Evolutionary conservation across 2,113 vertebrate genomes (phyloP).

Genomic region (Rhea pennata): DNA sequence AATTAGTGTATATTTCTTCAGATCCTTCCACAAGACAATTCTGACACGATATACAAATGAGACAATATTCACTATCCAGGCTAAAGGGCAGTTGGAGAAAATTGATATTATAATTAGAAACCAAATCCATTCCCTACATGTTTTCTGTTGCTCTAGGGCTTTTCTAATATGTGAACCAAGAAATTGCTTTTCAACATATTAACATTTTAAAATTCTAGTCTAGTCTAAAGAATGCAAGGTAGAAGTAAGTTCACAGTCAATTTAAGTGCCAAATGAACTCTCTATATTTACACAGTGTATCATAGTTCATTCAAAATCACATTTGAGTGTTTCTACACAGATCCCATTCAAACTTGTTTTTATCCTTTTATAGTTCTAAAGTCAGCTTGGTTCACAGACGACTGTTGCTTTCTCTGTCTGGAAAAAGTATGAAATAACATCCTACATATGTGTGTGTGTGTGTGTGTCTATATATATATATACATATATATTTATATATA

Average conservation of each 20-base stretch:
- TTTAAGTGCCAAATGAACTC: neutral
- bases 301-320: neutral
- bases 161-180: neutral
- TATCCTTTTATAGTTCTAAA: neutral
- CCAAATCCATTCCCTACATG: constrained; percentile 4
- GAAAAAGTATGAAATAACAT: neutral
- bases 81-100: constrained; percentile 57
- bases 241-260: neutral
- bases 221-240: neutral
- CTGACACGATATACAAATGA: constrained; percentile 36
- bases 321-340: neutral
- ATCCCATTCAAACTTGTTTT: neutral
- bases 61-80: neutral
- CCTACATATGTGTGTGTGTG: neutral
- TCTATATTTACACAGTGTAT: neutral
- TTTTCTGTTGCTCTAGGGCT: constrained; percentile 33
- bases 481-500: neutral
- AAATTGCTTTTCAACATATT: neutral
- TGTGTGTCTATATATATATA: too few relatives aligned
- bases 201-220: neutral
- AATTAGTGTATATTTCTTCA: constrained; percentile 53
- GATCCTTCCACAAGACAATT: constrained; percentile 50
- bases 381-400: neutral
- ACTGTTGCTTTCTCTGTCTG: neutral
- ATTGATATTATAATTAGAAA: constrained; percentile 66